A percentile compares a stretch with the other conserved stretches of the same genome.
Evolutionary conservation across 1,140 invertebrate genomes (phyloP).

Genomic region (Colletes gigas): DNA sequence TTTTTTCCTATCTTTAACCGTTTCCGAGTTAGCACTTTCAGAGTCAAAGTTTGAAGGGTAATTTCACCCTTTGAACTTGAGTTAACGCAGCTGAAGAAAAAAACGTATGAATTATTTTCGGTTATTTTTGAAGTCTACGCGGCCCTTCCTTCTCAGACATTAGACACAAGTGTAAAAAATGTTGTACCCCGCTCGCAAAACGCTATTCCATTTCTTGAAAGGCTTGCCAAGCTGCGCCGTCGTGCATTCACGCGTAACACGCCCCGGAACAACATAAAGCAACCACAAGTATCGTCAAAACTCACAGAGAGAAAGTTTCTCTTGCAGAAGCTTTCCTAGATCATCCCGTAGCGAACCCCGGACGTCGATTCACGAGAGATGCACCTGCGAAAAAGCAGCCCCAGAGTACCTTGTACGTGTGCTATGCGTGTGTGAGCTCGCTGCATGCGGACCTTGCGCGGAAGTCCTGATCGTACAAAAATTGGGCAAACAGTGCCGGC

Average conservation of each 20-base stretch:
- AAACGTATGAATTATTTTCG: no score
- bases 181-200: background rate
- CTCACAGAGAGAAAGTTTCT: background rate
- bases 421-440: slow-evolving; percentile 41
- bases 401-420: slow-evolving; percentile 40
- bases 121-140: no score
- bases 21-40: no score
- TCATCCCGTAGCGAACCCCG: no score
- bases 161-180: background rate
- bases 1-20: no score
- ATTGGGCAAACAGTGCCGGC: background rate
- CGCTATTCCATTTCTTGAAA: background rate
- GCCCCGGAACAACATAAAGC: no score
- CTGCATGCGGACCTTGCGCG: slow-evolving; percentile 18
- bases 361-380: background rate
- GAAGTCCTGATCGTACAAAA: background rate
- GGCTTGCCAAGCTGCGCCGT: background rate
- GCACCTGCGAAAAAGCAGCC: slow-evolving; percentile 4
- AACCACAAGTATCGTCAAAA: no score
- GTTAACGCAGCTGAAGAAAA: no score
- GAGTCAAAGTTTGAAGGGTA: no score
- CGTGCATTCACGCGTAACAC: no score
- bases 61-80: no score
- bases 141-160: background rate
- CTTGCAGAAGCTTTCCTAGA: background rate